Conservation (phyloP, 2,888 invertebrate species). For the Nomada ruficornis region DNA sequence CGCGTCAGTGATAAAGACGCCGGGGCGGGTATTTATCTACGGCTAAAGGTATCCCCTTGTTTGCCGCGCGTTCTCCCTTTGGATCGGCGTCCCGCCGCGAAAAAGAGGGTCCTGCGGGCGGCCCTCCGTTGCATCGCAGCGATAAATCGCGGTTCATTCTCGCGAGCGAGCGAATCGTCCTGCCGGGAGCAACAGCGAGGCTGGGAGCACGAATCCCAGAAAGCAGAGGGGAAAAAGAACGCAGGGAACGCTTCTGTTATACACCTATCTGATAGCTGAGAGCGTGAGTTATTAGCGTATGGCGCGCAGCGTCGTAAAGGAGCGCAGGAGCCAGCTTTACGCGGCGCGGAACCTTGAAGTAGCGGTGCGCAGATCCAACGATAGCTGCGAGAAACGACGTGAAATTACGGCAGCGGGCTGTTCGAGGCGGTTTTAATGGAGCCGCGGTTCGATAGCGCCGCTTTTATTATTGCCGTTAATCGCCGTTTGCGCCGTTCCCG, state of each 20-base stretch:
- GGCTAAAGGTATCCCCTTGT: constrained; percentile 35
- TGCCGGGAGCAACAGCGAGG: constrained; percentile 57
- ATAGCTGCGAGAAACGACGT: constrained; percentile 66
- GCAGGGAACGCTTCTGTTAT: constrained; percentile 41
- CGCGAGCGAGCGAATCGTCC: constrained; percentile 61
- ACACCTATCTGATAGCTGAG: constrained; percentile 71
- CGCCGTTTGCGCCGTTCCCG: constrained; percentile 26
- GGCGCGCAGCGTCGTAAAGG: constrained; percentile 67
- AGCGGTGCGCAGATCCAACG: constrained; percentile 64
- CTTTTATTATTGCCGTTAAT: constrained; percentile 52
- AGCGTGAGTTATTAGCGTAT: constrained; percentile 74
- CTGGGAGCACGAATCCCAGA: constrained; percentile 3
- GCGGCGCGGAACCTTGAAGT: constrained; percentile 61
- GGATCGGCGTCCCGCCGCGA: constrained; percentile 68
- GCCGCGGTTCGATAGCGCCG: constrained; percentile 44
- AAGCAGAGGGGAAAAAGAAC: constrained; percentile 11
- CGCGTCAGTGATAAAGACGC: constrained; percentile 68
- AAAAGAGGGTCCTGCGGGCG: constrained; percentile 61
- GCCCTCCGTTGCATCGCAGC: constrained; percentile 49
- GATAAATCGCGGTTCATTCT: constrained; percentile 75
- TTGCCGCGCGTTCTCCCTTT: constrained; percentile 47
- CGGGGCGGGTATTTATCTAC: constrained; percentile 69
- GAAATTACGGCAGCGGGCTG: constrained; percentile 66
- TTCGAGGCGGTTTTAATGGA: constrained; percentile 63
- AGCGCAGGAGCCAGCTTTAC: constrained; percentile 60